Percentiles rank a stretch among this genome's conserved stretches.
phyloP scores from a whole-genome alignment of 64 coral and sea anemone species.

The Acropora tenuis region DNA sequence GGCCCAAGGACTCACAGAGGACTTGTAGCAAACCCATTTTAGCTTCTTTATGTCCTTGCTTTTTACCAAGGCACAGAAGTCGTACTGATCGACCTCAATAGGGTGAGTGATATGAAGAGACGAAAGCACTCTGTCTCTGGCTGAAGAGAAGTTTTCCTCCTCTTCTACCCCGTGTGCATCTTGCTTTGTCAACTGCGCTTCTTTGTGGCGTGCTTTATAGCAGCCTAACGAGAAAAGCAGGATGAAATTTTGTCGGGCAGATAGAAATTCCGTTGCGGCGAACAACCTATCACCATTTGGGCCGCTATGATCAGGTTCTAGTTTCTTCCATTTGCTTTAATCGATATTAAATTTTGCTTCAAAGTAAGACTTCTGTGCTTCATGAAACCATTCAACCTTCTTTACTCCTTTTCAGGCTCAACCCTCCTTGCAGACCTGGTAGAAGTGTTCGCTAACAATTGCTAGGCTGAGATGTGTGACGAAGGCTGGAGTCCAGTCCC shows the following conservation, averaged over 20 bases:
- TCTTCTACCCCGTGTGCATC: conserved; percentile 29
- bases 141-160: conserved; percentile 9
- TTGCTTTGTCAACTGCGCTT: conserved; percentile 14
- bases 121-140: conserved; percentile 27
- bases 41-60: not conserved
- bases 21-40: no score
- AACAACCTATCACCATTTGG: conserved; percentile 46
- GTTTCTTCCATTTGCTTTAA: conserved; percentile 29
- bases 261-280: conserved; percentile 42
- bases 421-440: not conserved
- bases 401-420: conserved; percentile 33
- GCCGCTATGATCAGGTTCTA: conserved; percentile 23
- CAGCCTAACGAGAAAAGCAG: conserved; percentile 47
- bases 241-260: conserved; percentile 55
- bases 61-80: conserved; percentile 29
- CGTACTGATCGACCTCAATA: conserved; percentile 39
- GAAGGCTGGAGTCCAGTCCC: no score
- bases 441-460: no score
- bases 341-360: conserved; percentile 11
- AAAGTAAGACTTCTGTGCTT: conserved; percentile 46
- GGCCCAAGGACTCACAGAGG: conserved; percentile 2
- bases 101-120: conserved; percentile 35
- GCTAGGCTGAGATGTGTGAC: no score
- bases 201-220: conserved; percentile 40
- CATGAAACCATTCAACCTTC: conserved; percentile 35